phyloP scores from a whole-genome alignment of 1,140 invertebrate genomes.

The Doryteuthis pealeii region DNA sequence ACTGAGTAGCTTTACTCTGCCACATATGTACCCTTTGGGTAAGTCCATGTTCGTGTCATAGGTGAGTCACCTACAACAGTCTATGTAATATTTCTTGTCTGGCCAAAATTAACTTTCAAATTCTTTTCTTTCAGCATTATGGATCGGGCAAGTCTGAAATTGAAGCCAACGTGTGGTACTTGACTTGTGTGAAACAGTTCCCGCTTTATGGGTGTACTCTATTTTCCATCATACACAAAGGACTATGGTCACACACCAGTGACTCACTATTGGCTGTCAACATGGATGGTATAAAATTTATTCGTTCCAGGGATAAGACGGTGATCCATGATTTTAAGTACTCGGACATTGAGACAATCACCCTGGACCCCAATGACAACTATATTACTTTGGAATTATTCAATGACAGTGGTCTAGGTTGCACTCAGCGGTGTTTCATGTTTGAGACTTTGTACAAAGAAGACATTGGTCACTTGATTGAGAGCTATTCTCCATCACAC shows the following conservation, averaged over 20 bases:
- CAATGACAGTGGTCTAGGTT: conserved; percentile 68
- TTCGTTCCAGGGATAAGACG: conserved; percentile 49
- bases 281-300: conserved; percentile 75
- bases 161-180: conserved; percentile 89
- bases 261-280: conserved; percentile 82
- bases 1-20: no score
- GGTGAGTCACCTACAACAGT: no score
- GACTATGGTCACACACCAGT: conserved; percentile 85
- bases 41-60: no score
- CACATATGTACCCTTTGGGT: no score
- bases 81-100: no score
- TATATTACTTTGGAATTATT: conserved; percentile 80
- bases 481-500: conserved; percentile 83
- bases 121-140: conserved; percentile 69
- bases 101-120: no score
- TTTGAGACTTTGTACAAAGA: conserved; percentile 86
- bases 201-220: conserved; percentile 92
- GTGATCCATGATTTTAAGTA: conserved; percentile 53
- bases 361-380: conserved; percentile 85
- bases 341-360: conserved; percentile 64
- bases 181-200: conserved; percentile 97
- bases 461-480: conserved; percentile 89
- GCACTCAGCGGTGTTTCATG: conserved; percentile 82
- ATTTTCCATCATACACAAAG: conserved; percentile 87
- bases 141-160: conserved; percentile 86